Evolutionary conservation across 2,888 invertebrate species (phyloP), one percentile per base, ranked within the genome.

Genomic region (Oithona nana): DNA sequence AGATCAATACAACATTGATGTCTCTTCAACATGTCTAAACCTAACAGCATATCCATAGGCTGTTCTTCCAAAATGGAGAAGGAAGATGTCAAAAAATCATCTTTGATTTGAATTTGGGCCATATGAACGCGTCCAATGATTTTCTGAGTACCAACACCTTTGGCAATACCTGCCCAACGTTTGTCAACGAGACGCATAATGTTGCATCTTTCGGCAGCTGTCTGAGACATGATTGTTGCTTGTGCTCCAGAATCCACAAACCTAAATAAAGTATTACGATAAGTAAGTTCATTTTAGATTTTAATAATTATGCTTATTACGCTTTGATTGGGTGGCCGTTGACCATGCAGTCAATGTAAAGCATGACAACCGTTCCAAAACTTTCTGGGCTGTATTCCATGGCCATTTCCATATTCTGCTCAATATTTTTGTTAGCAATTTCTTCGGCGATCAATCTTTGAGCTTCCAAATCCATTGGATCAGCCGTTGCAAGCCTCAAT

Each of bases 301-400:
- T n/a, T n/a, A n/a, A 39, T 39, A 16, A 39, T 39, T 39, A 11
- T 39, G 39, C 39, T 39, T 39, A 16, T 16, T 39, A 39, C 2
- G 97, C 97, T 75, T 95, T 95, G 0, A 98, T 93, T 0, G 88
- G 88, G 71, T 86, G 83, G 49, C 94, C 94, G 75, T 98, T 98
- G 1, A 98, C 95, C 73, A 83, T 84, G 73, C 97, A 94, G 73
- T 95, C 88, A 65, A 98, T 93, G 73, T 98, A 84, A 68, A 98
- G 79, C 98, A 98, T 97, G 57, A 88, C 86, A 54, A 98, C 95
- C 31, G 90, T 89, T 64, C 94, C 97, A 75, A 97, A 97, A 54
- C 88, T 92, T 75, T 98, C 98, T 0, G 98, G 98, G 74, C 94
- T 90, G 73, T 90, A 90, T 72, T 98, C 97, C 83, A 97, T 92